Evolutionary conservation across 2,888 invertebrate genomes (phyloP), one percentile per base, ranked within the genome.

Genomic region (Oxystoma pomonae): DNA sequence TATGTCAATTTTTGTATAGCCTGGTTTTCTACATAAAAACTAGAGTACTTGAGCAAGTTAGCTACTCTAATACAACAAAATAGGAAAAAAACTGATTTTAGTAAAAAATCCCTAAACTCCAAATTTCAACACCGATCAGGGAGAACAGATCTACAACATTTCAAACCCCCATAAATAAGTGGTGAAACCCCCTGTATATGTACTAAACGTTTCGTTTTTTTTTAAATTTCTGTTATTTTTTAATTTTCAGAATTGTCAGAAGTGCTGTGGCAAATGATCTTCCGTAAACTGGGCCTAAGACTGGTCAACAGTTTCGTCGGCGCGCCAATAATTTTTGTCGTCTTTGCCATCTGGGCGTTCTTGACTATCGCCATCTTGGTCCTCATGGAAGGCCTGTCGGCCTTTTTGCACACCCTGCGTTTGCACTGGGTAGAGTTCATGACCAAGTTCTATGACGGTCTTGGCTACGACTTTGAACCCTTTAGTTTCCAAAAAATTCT

Each of bases 341-440:
- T 88, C 2, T 96, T 95, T 76, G 87, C 83, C 0, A 83, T 85
- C 2, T 96, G 94, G 91, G 90, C 91, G 0, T 82, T 85, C 72
- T 87, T 94, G 74, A 95, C 94, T 0, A 80, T 95, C 18, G 88
- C 89, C 68, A 91, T 95, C 70, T 82, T 95, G 17, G 89, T 95
- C 53, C 82, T 94, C 68, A 95, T 96, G 95, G 95, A 96, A 78
- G 95, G 95, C 0, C 83, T 95, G 9, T 94, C 93, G 0, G 95
- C 95, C 9, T 95, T 95, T 80, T 83, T 95, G 59, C 95, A 95
- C 74, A 94, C 94, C 0, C 85, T 95, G 57, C 87, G 94, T 78
- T 85, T 95, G 68, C 94, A 95, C 78, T 96, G 95, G 73, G 95
- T 96, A 75, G 95, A 96, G 81, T 89, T 89, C 78, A 86, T 88